phyloP scores from a whole-genome alignment of 2,797 vertebrate species.

The Pseudochirops corinnae region DNA sequence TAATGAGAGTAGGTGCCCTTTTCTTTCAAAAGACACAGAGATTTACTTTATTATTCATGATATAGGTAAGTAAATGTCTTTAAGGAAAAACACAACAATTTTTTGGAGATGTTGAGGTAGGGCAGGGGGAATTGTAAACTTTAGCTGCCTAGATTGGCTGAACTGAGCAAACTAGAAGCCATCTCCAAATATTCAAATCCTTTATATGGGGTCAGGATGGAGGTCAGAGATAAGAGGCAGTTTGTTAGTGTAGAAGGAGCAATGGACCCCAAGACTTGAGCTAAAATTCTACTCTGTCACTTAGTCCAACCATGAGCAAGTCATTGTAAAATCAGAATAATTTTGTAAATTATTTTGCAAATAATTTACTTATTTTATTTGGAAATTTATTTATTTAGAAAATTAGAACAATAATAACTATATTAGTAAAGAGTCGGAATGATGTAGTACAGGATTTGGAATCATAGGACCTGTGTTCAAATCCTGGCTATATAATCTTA shows the following conservation, averaged over 20 bases:
- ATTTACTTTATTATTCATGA: slow-evolving; percentile 22
- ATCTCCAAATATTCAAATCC: neutral
- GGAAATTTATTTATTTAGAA: neutral
- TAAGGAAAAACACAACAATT: slow-evolving; percentile 2
- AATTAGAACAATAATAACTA: neutral
- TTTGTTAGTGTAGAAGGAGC: neutral
- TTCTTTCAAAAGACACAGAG: slow-evolving; percentile 41
- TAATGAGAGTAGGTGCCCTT: slow-evolving; percentile 4
- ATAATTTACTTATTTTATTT: neutral
- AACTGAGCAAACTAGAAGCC: neutral
- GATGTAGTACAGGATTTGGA: neutral
- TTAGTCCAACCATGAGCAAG: neutral
- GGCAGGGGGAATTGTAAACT: neutral
- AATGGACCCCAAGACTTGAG: neutral
- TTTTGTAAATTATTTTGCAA: neutral
- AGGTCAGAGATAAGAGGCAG: neutral
- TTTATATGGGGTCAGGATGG: neutral
- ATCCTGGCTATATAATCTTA: neutral
- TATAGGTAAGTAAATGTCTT: slow-evolving; percentile 28
- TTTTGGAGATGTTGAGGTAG: neutral
- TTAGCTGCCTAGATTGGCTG: neutral
- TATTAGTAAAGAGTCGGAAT: neutral
- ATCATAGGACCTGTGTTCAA: neutral
- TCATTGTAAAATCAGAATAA: neutral
- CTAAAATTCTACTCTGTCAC: neutral